A percentile compares a stretch with the other conserved stretches of the same genome.
Conservation (phyloP, 2,888 invertebrate species). For the Ornithoptera priamus region DNA sequence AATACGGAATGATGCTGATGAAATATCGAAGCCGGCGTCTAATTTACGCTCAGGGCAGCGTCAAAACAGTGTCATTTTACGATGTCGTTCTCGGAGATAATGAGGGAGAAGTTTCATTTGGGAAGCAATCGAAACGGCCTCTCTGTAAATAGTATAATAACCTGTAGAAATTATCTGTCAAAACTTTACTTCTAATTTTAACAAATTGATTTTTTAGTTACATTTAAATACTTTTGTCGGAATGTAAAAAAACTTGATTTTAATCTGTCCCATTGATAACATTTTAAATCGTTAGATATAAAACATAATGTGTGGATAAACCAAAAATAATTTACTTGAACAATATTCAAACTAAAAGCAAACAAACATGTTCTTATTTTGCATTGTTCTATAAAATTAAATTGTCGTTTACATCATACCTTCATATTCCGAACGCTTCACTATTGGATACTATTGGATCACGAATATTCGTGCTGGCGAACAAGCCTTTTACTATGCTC, state of each 20-base stretch:
- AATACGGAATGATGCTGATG: conserved; percentile 68
- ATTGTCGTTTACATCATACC: conserved; percentile 29
- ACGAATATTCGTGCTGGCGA: conserved; percentile 29
- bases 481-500: conserved; percentile 28
- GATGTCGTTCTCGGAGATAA: conserved; percentile 26
- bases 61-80: conserved; percentile 49
- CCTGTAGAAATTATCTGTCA: conserved; percentile 2
- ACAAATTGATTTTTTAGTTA: background rate
- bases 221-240: background rate
- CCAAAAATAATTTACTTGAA: background rate
- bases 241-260: background rate
- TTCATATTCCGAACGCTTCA: conserved; percentile 25
- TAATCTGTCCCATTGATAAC: no score
- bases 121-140: conserved; percentile 16
- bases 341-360: background rate
- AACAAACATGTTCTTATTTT: conserved; percentile 6
- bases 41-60: conserved; percentile 49
- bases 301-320: background rate
- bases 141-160: conserved; percentile 17
- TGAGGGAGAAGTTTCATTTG: conserved; percentile 25
- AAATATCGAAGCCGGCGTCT: conserved; percentile 52
- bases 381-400: conserved; percentile 22
- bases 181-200: background rate
- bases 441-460: conserved; percentile 28
- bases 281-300: no score